Base-by-base conservation (phyloP, 2,888 invertebrate genomes). In the Erannis defoliaria region DNA sequence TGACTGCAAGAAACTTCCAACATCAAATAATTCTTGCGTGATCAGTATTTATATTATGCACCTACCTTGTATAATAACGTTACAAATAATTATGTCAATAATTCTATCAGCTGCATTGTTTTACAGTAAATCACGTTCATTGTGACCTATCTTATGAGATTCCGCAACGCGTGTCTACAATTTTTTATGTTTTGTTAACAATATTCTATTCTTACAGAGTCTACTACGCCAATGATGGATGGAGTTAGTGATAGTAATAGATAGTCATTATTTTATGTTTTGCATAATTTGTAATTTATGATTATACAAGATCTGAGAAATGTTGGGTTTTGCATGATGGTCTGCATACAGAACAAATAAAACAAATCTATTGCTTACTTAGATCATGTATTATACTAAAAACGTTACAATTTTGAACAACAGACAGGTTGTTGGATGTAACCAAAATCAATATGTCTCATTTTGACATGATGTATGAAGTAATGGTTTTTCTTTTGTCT, bases 101-200 rank as follows among this genome's bases (percentile, higher is more conserved):
- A 60, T 18, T 50, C 43, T 50, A 60, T 60, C 55, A 50, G 40
- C 31, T 23, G 5, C 16, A 50, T 55, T 61, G 55, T 50, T 62
- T 54, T 57, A 51, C 48, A 29, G 42, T 54, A 57, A 62, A 57
- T 57, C 53, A 57, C 57, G 57, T 49, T 42, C 48, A 49, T 54
- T 54, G 54, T 54, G 62, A 49, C 10, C 1, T 46, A 51, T 48
- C 12, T 29, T 26, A 40, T 55, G 51, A 14, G 18, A 54, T 57
- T 49, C 57, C 40, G 49, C 21, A 48, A 53, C 26, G 18, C 49
- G 43, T 62, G 54, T 21, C n/a, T 37, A 42, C 29, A 53, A 43
- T 51, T 51, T 16, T 31, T 33, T 35, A 53, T 48, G 16, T 46
- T 62, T 37, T 45, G n/a, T 33, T 21, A 49, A 54, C 19, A 53